A percentile compares a stretch with the other conserved stretches of the same genome.
These are phyloP conservation scores for Trichonephila inaurata DNA, from an alignment of 1,140 invertebrate species.

Conservation along the genomic window DNA sequence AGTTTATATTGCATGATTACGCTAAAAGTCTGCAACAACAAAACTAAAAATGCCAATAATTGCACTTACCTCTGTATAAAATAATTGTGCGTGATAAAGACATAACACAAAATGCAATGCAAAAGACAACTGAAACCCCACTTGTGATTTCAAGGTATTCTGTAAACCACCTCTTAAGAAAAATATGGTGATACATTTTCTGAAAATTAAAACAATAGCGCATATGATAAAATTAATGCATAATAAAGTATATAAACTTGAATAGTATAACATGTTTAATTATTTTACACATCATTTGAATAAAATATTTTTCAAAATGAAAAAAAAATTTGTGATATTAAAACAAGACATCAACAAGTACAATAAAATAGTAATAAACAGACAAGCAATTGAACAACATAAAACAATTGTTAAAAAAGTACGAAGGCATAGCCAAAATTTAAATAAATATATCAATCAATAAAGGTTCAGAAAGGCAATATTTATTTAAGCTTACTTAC, in stretches of 20 bases:
- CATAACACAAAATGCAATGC: conserved; percentile 84
- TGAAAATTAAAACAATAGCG: conserved; percentile 74
- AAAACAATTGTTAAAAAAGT: neutral
- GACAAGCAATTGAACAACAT: neutral
- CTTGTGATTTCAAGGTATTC: conserved; percentile 89
- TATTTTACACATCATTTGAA: neutral
- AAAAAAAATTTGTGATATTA: neutral
- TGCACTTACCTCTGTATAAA: conserved; percentile 81
- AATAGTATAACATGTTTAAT: neutral
- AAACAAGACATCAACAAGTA: no score
- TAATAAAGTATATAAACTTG: neutral
- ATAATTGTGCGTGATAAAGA: conserved; percentile 82
- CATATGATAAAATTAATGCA: no score
- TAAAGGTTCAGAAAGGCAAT: neutral
- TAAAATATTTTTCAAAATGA: no score
- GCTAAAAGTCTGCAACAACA: no score
- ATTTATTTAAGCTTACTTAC: conserved; percentile 80
- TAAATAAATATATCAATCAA: neutral
- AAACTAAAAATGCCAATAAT: no score
- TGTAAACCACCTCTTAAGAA: conserved; percentile 81
- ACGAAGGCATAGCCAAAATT: neutral
- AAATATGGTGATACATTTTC: conserved; percentile 86
- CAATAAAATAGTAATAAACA: no score
- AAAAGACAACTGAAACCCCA: conserved; percentile 85
- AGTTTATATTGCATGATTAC: no score